Conservation (phyloP, 1,140 invertebrate genomes). For the Neodiprion lecontei region DNA sequence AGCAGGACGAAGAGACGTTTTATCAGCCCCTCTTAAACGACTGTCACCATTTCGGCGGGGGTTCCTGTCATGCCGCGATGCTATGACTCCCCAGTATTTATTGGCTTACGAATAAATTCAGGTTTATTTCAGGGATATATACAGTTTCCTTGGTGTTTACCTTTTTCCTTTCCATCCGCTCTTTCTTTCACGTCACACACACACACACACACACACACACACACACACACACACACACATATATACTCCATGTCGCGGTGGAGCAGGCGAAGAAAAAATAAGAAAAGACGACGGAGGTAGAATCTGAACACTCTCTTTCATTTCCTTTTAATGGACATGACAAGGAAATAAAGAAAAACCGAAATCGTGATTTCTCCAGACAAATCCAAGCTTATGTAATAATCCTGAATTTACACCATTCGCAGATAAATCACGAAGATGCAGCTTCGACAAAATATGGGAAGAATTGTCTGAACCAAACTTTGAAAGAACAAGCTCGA, state of each 20-base stretch:
- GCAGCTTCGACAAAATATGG: too few species aligned
- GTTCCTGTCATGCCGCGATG: not conserved
- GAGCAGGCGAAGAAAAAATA: too few species aligned
- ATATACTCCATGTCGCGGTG: not conserved
- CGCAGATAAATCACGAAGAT: too few species aligned
- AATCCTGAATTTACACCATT: too few species aligned
- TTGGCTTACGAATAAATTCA: constrained; percentile 11
- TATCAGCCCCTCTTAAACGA: constrained; percentile 11
- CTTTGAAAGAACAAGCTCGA: too few species aligned
- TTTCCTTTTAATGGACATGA: too few species aligned
- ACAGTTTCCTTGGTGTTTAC: not conserved
- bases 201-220: not conserved
- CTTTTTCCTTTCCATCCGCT: not conserved
- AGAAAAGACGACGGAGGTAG: too few species aligned
- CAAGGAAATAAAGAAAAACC: too few species aligned
- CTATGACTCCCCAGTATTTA: constrained; percentile 3
- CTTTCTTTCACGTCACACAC: not conserved
- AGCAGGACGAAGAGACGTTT: constrained; percentile 8
- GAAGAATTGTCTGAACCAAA: too few species aligned
- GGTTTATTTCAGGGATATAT: not conserved
- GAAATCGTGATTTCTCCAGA: too few species aligned
- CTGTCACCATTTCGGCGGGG: constrained; percentile 1
- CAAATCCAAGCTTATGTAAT: too few species aligned
- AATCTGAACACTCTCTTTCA: too few species aligned
- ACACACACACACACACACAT: not conserved